These are phyloP conservation scores for Tetranychus truncatus DNA, from an alignment of 2,888 invertebrate species.

Conservation along the genomic window DNA sequence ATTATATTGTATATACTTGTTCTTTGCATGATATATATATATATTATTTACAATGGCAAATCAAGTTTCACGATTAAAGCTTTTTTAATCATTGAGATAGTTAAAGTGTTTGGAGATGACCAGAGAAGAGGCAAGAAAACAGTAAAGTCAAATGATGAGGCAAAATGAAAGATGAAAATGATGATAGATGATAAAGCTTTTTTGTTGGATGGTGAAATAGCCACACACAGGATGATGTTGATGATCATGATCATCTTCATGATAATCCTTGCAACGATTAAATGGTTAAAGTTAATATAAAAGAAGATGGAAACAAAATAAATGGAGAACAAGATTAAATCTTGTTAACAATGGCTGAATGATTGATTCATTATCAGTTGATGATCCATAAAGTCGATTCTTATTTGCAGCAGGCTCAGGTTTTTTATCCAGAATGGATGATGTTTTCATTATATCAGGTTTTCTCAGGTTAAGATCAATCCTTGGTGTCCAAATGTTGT, in stretches of 20 bases:
- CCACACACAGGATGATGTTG: neutral
- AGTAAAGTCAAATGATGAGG: neutral
- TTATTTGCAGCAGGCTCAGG: neutral
- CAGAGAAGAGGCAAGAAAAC: neutral
- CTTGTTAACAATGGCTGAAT: neutral
- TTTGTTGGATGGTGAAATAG: neutral
- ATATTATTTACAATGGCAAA: constrained; percentile 1
- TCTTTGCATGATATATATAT: neutral
- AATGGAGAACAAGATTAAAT: neutral
- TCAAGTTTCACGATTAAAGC: neutral
- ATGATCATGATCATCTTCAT: neutral
- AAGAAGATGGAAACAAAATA: neutral
- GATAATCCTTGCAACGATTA: neutral
- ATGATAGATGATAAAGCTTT: constrained; percentile 1
- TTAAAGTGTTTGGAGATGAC: neutral
- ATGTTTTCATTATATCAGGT: neutral
- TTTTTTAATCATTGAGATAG: neutral
- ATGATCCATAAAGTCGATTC: neutral
- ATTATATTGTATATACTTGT: neutral
- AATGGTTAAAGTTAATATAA: neutral
- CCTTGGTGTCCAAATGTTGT: neutral
- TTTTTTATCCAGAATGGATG: neutral
- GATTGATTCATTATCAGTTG: neutral
- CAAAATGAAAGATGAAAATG: neutral
- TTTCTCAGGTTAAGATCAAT: neutral